phyloP scores from a whole-genome alignment of 1,140 invertebrate species.

The Hylyphantes graminicola region DNA sequence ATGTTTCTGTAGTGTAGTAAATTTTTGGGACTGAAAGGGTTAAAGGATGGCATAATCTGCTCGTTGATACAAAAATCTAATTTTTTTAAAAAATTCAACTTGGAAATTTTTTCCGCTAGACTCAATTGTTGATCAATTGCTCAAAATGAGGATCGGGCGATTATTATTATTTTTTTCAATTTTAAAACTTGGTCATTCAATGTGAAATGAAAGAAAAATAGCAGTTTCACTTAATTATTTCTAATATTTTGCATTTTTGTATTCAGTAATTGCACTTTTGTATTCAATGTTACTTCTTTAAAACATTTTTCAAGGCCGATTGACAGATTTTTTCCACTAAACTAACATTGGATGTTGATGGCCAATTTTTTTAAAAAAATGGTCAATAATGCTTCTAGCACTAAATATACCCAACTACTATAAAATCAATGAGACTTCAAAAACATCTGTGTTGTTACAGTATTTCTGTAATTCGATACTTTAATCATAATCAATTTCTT shows the following conservation, averaged over 20 bases:
- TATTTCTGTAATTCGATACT: too few species aligned
- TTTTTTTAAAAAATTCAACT: background rate
- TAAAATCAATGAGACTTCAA: too few species aligned
- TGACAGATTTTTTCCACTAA: too few species aligned
- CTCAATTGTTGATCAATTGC: too few species aligned
- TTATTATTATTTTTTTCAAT: background rate
- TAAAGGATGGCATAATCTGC: background rate
- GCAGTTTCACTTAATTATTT: background rate
- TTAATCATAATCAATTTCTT: background rate
- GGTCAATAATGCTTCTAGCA: background rate
- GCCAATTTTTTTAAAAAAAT: too few species aligned
- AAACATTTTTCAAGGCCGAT: too few species aligned
- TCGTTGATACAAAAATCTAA: slow-evolving; percentile 19
- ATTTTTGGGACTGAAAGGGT: too few species aligned
- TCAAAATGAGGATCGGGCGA: background rate
- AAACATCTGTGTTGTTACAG: background rate
- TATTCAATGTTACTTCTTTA: too few species aligned
- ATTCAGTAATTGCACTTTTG: too few species aligned
- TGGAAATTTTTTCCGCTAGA: background rate
- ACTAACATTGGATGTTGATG: too few species aligned
- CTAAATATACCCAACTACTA: background rate
- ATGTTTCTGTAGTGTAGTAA: too few species aligned
- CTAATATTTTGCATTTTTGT: background rate
- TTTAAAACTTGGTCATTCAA: background rate
- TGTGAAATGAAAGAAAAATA: background rate